phyloP scores from a whole-genome alignment of 2,888 invertebrate genomes.

The Linyphia triangularis region DNA sequence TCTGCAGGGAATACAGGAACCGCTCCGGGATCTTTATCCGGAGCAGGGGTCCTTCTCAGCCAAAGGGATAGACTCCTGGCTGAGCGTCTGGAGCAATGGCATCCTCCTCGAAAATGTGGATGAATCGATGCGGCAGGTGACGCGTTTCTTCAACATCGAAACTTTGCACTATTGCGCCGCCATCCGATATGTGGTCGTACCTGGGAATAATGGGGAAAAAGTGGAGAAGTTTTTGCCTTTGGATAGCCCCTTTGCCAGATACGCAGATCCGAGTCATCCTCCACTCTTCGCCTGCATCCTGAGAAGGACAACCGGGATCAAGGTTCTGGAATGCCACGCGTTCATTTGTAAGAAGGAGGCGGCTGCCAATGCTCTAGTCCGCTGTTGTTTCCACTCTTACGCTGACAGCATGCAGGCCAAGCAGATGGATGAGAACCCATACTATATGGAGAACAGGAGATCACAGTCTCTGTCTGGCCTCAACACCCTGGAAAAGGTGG shows the following conservation, averaged over 20 bases:
- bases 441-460: constrained; percentile 75
- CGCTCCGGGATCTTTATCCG: constrained; percentile 95
- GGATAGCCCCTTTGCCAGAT: constrained; percentile 97
- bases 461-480: constrained; percentile 76
- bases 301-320: constrained; percentile 96
- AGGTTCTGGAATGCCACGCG: constrained; percentile 98
- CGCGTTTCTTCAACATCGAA: constrained; percentile 97
- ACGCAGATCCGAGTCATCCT: constrained; percentile 95
- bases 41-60: constrained; percentile 88
- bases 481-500: constrained; percentile 76
- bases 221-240: constrained; percentile 88
- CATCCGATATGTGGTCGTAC: constrained; percentile 89
- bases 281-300: constrained; percentile 98
- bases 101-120: constrained; percentile 95
- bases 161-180: constrained; percentile 97
- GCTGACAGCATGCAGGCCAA: constrained; percentile 96
- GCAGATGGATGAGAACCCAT: constrained; percentile 82
- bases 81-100: constrained; percentile 98
- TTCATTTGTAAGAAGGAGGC: constrained; percentile 98
- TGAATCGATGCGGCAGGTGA: constrained; percentile 95
- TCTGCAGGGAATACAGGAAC: constrained; percentile 97
- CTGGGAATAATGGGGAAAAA: constrained; percentile 81
- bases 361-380: constrained; percentile 97
- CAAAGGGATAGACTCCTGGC: constrained; percentile 96
- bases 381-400: constrained; percentile 98